Evolutionary conservation across 2,113 vertebrate species (phyloP), one percentile per base, ranked within the genome.

Genomic region (Gnathonemus echidnorhynchus): DNA sequence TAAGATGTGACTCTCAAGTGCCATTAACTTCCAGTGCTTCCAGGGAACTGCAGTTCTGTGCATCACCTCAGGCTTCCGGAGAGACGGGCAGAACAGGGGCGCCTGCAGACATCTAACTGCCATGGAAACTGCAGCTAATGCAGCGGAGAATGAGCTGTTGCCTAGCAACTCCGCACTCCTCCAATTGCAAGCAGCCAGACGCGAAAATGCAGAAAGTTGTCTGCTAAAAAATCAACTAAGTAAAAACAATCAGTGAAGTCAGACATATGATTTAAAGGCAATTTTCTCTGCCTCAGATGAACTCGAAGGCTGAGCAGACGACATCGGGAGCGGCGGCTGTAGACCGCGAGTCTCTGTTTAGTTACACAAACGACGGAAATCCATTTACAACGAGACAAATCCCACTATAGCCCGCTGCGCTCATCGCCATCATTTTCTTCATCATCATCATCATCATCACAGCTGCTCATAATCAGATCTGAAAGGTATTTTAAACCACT

Each of bases 91-190:
- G 48, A 86, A 48, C 83, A n/a, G 39, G 42, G 50, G 31, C 5
- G 27, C 27, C 31, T 56, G n/a, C 50, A 53, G 17, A 56, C 50
- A 52, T 35, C n/a, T 42, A 31, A 87, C 86, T 87, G 27, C 86
- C 86, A 87, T 87, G 49, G 86, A 87, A 56, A 87, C 86, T 87
- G 45, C 45, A 50, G 15, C 50, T 87, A 15, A 35, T 53, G 48
- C 50, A 87, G 3, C 9, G 50, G 31, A 21, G 49, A 87, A 35
- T 56, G 86, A 53, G 86, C 50, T 53, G 86, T 87, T 31, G 86
- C 49, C 50, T 53, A 87, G 86, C 50, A 87, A 87, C 50, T 0
- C 50, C 24, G n/a, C 15, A 53, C 27, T 50, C 17, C 9, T 48
- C 83, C 83, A 48, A 46, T 48, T 11, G 17, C 42, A n/a, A n/a